Evolutionary conservation across 2,113 vertebrate species (phyloP).

Genomic region (Sitta europaea): DNA sequence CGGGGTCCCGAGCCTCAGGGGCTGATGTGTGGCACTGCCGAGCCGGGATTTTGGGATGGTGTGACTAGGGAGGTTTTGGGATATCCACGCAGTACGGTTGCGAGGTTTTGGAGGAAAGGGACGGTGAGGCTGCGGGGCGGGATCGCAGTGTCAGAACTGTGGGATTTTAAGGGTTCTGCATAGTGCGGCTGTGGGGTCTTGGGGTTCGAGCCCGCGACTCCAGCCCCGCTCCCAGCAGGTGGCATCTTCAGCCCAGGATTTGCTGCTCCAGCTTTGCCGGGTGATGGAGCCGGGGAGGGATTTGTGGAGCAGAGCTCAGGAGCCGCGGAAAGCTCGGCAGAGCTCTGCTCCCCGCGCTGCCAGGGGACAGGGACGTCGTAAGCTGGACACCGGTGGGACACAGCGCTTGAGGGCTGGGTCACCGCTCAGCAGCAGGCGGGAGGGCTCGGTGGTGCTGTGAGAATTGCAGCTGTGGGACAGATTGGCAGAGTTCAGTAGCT

Average conservation of each 20-base stretch:
- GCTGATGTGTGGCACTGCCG: not conserved
- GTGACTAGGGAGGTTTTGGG: not conserved
- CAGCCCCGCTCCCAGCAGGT: slow-evolving; percentile 15
- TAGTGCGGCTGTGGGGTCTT: accelerated
- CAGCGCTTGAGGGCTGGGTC: accelerated
- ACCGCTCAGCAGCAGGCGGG: accelerated
- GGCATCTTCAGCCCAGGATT: not conserved
- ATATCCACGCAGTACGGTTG: accelerated
- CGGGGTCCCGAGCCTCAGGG: not conserved
- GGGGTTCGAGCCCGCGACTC: not conserved
- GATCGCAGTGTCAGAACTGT: no score
- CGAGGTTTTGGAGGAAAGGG: not conserved
- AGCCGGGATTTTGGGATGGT: not conserved
- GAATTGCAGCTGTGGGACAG: not conserved
- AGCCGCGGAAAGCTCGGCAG: not conserved
- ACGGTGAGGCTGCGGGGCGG: not conserved
- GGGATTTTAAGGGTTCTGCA: not conserved
- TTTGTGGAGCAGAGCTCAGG: not conserved
- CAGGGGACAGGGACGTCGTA: accelerated
- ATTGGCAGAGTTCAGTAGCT: accelerated
- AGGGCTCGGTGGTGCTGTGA: not conserved
- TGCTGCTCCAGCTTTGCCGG: not conserved
- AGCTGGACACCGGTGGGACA: not conserved
- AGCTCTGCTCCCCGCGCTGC: no score
- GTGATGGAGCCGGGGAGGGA: not conserved